Percentiles rank a stretch among this genome's conserved stretches.
phyloP scores from a whole-genome alignment of 2,888 invertebrate genomes.

The Drosophila algonquin region DNA sequence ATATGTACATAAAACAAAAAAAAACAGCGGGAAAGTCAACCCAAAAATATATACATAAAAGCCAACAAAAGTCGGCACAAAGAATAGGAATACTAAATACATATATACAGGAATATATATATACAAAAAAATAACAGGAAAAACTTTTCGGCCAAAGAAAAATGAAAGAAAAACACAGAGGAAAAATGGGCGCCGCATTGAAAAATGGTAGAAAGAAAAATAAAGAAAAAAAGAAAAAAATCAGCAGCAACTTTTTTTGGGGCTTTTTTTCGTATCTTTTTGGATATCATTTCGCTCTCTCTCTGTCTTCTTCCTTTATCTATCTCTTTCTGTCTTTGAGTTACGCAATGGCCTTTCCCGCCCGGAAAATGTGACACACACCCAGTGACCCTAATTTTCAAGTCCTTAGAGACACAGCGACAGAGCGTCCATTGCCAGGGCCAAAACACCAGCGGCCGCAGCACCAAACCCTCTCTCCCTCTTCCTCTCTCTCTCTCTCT shows the following conservation, averaged over 20 bases:
- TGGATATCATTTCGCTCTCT: conserved; percentile 3
- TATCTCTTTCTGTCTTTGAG: conserved; percentile 33
- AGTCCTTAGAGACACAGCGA: conserved; percentile 74
- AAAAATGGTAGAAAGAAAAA: conserved; percentile 56
- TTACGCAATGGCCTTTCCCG: conserved; percentile 62
- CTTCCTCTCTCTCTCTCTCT: conserved; percentile 18
- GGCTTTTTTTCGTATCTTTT: conserved; percentile 43
- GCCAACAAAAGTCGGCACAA: conserved; percentile 44
- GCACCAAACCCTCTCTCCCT: neutral
- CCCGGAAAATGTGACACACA: conserved; percentile 72
- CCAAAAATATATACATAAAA: conserved; percentile 47
- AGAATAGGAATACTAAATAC: conserved; percentile 21
- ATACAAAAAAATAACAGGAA: too few species aligned
- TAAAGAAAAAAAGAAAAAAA: conserved; percentile 32
- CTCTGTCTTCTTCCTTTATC: conserved; percentile 19
- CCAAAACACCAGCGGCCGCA: conserved; percentile 16
- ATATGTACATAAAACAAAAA: conserved; percentile 72
- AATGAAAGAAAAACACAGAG: conserved; percentile 20
- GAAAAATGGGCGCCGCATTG: conserved; percentile 73
- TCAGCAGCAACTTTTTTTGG: conserved; percentile 54
- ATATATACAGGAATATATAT: conserved; percentile 41
- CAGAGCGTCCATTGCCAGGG: conserved; percentile 10
- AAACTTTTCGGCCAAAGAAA: conserved; percentile 25
- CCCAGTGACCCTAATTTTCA: conserved; percentile 83
- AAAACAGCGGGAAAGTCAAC: conserved; percentile 76